These are phyloP conservation scores for Vulpes lagopus DNA, from an alignment of 2,113 vertebrate genomes.

Conservation along the genomic window DNA sequence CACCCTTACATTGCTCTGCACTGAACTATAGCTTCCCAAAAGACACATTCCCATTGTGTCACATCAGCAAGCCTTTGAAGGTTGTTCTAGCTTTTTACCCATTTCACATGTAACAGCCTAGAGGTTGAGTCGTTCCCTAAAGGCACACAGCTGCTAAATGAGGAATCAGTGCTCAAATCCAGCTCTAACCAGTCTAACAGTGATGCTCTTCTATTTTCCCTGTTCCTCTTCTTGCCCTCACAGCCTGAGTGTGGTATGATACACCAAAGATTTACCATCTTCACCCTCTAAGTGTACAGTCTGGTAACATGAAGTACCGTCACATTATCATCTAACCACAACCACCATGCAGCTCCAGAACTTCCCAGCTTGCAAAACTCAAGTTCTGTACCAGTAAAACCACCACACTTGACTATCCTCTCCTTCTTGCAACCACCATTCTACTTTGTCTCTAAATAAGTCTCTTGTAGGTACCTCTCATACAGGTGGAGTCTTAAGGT, in stretches of 20 bases:
- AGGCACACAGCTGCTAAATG: neutral
- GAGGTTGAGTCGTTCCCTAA: neutral
- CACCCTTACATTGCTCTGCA: neutral
- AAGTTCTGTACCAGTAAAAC: neutral
- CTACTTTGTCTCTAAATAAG: neutral
- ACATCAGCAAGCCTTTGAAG: neutral
- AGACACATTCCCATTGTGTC: neutral
- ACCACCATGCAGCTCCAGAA: neutral
- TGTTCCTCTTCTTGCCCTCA: neutral
- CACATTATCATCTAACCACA: accelerated
- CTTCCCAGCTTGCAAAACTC: neutral
- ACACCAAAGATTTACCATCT: neutral
- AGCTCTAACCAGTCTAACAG: neutral
- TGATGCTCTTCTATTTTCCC: neutral
- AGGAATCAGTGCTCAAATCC: neutral
- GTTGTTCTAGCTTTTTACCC: neutral
- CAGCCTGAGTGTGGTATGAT: neutral
- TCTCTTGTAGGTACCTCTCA: neutral
- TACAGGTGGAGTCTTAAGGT: neutral
- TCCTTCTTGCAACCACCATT: neutral
- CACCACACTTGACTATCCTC: neutral
- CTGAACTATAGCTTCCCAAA: neutral
- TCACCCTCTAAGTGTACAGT: neutral
- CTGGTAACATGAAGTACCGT: neutral
- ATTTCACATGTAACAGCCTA: neutral